Evolutionary conservation across 2,888 invertebrate genomes (phyloP).

Genomic region (Nomada fucata): DNA sequence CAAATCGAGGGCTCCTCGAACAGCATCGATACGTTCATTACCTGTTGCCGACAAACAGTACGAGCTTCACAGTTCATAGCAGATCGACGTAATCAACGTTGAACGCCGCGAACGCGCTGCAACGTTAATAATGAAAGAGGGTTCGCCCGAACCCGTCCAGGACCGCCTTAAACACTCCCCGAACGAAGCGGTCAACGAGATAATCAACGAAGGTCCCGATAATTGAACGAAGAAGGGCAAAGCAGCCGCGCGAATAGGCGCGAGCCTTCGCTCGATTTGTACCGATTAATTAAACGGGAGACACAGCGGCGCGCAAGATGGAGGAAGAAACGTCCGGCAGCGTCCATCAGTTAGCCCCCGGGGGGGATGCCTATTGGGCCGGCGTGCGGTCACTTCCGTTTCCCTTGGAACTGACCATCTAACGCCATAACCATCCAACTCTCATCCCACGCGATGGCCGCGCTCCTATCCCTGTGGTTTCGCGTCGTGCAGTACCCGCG

Average conservation of each 20-base stretch:
- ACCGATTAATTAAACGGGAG: constrained; percentile 62
- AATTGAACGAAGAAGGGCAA: constrained; percentile 38
- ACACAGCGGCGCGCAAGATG: constrained; percentile 60
- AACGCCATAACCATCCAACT: constrained; percentile 72
- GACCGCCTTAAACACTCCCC: background rate
- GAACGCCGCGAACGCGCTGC: background rate
- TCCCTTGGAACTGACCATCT: constrained; percentile 76
- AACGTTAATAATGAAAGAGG: background rate
- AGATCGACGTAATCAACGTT: too few species aligned
- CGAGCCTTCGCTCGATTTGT: constrained; percentile 53
- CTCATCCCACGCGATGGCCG: constrained; percentile 51
- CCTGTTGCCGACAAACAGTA: background rate
- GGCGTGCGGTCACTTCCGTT: constrained; percentile 80
- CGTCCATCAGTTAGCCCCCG: constrained; percentile 75
- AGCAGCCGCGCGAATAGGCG: constrained; percentile 22
- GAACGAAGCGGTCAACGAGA: constrained; percentile 1
- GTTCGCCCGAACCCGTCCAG: background rate
- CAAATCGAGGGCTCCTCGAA: background rate
- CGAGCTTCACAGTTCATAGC: too few species aligned
- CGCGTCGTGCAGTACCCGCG: constrained; percentile 68
- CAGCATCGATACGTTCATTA: too few species aligned
- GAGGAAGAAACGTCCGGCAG: constrained; percentile 65
- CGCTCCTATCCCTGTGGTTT: constrained; percentile 73
- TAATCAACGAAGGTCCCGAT: constrained; percentile 9
- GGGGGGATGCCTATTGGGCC: constrained; percentile 70